Base-by-base conservation (phyloP, 2,113 vertebrate genomes). In the Gambusia affinis region DNA sequence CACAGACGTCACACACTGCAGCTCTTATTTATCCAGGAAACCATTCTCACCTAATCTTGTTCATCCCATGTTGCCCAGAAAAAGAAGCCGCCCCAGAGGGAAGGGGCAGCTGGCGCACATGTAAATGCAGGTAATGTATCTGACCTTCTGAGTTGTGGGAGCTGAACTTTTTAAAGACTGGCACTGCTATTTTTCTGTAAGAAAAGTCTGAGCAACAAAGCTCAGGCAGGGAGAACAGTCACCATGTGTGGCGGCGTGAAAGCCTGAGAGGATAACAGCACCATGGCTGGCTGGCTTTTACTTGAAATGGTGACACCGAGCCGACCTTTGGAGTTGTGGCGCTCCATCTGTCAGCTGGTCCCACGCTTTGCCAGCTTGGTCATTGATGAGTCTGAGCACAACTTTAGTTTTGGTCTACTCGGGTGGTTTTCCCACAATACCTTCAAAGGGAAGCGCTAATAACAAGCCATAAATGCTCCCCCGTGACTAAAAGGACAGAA, bases 61-160 rank as follows among this genome's bases (percentile, higher is more conserved):
- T 73, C 72, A 72, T 88, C 76, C 72, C 61, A 78, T 28, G 35
- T 31, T 60, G 70, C 51, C 27, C 39, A 37, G 51, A 60, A 44
- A 75, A 35, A 4, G 60, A 66, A 57, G 33, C 60, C 37, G n/a
- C 39, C 33, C 67, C 64, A 81, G 39, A 77, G 75, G 67, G 79
- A 28, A 74, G 67, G 44, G 76, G 75, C 1, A n/a, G 63, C 76
- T 87, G 88, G 87, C 85, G 80, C 30, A 83, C 83, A 84, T 72
- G 83, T 83, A 88, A 89, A 85, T 81, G 83, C 77, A 84, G 87
- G 72, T 87, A 91, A 89, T 89, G 90, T 90, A 86, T 75, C 83
- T 90, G 88, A 92, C 91, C 91, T 91, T 92, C 80, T 86, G 86
- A 85, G 85, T 85, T 84, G 85, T 88, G 91, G 87, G 88, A 90